A percentile compares a stretch with the other conserved stretches of the same genome.
phyloP scores from a whole-genome alignment of 1,140 invertebrate genomes.

The Steinernema feltiae region DNA sequence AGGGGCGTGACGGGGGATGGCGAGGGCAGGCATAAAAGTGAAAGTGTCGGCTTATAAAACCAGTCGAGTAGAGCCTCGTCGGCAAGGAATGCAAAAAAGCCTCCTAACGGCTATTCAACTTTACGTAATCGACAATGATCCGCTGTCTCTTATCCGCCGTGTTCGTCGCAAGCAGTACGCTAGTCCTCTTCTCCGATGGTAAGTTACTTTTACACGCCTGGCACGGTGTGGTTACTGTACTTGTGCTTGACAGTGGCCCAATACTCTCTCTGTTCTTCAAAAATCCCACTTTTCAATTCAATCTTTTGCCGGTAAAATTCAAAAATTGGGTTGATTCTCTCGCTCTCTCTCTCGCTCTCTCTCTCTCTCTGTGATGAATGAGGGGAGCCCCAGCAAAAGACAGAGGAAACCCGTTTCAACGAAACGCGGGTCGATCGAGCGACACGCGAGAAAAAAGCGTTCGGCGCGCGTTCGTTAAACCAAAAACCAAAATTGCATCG shows the following conservation, averaged over 20 bases:
- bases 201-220: background rate
- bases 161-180: constrained; percentile 1
- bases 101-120: constrained; percentile 5
- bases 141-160: background rate
- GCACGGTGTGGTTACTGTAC: background rate
- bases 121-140: constrained; percentile 4
- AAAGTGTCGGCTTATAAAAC: constrained; percentile 9
- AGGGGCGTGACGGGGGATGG: background rate
- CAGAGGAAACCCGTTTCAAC: constrained; percentile 2
- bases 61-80: constrained; percentile 3
- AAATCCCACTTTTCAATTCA: background rate
- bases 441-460: constrained; percentile 5
- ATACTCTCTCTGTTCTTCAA: background rate
- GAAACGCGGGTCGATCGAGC: background rate
- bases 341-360: too few species aligned
- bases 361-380: too few species aligned
- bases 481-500: constrained; percentile 1
- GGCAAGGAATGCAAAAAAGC: constrained; percentile 13
- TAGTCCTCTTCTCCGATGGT: background rate
- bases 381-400: too few species aligned
- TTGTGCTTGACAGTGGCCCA: background rate
- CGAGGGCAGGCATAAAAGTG: constrained; percentile 4
- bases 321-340: background rate
- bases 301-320: background rate
- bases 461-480: background rate